Base-by-base conservation (phyloP, 2,797 vertebrate species). In the Acrossocheilus fasciatus region DNA sequence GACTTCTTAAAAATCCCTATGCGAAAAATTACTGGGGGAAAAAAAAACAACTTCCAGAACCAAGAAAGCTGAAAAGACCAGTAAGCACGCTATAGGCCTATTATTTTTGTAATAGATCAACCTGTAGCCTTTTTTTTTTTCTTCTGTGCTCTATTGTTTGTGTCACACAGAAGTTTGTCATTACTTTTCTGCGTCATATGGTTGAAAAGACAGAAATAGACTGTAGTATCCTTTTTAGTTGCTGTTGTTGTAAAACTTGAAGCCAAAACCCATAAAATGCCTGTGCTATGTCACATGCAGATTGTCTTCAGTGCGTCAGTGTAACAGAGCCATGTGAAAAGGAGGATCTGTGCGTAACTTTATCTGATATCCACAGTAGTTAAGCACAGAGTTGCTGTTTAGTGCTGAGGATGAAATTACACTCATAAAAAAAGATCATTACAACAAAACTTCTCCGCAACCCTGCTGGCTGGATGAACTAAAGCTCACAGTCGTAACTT, bases 371-470 rank as follows among this genome's bases (percentile, higher is more conserved):
- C 41, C 77, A 81, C 84, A 81, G 54, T 50, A 81, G 68, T 86
- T 80, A 62, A 62, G 54, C 64, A n/a, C n/a, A 3, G 41, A 75
- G 36, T 59, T 30, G 47, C 62, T 70, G 50, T 86, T 81, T 43
- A 86, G 69, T 74, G 84, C 54, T 8, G 77, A 59, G 69, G 84
- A 86, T 86, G 41, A 81, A 74, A 81, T 86, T 81, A 81, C 84
- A 20, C 77, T 86, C 68, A 64, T 86, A 68, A 86, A 81, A 30
- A 86, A 52, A 64, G 30, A 73, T 81, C 54, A 86, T 86, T 74
- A 86, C 9, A 30, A 81, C 54, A 81, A 81, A 86, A 81, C 52
- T 26, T 73, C 84, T 47, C 50, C 2, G 34, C 41, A 59, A 47
- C 39, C 75, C 64, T 8, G 36, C 75, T 54, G 50, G 39, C 76